Evolutionary conservation across 2,797 vertebrate genomes (phyloP), one percentile per base, ranked within the genome.

Genomic region (Rhinophrynus dorsalis): DNA sequence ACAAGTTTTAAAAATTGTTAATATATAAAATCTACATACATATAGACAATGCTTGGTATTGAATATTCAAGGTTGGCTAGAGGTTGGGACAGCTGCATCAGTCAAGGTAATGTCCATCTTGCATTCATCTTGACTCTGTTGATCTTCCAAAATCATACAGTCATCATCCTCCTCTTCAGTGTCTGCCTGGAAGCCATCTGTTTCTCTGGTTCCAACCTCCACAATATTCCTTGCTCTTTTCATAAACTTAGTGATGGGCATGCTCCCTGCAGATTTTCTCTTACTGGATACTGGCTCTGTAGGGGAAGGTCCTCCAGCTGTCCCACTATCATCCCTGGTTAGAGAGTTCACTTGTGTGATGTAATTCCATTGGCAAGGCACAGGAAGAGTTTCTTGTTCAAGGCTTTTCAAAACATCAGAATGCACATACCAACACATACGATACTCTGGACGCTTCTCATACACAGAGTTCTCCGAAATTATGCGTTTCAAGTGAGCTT

Each of bases 161-260:
- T 95, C 94, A 0, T 76, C 94, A 1, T 96, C 92, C 0, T 95
- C 95, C 2, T 98, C 96, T 81, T 98, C 97, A 0, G 94, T 96
- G 84, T 99, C 96, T 1, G 94, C 97, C 79, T 99, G 96, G 68
- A 98, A 98, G 29, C 96, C 95, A 0, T 99, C 96, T 3, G 90
- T 80, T 77, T 97, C 94, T 27, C 75, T 86, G 3, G 79, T 75
- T 74, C 89, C 94, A 6, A 78, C 81, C 96, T 82, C 52, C 30
- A 52, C 1, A 68, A 75, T 54, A 24, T 85, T 87, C 1, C 84
- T 75, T 17, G 91, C 91, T 64, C 82, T 95, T 82, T 94, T 98
- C 95, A 99, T 98, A 85, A 97, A 99, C 78, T 90, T 96, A 0
- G 92, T 99, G 86, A 99, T 99, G 4, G 91, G 94, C 93, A 98